A percentile compares a stretch with the other conserved stretches of the same genome.
Conservation (phyloP, 2,797 vertebrate species). For the Apodemus agrarius region DNA sequence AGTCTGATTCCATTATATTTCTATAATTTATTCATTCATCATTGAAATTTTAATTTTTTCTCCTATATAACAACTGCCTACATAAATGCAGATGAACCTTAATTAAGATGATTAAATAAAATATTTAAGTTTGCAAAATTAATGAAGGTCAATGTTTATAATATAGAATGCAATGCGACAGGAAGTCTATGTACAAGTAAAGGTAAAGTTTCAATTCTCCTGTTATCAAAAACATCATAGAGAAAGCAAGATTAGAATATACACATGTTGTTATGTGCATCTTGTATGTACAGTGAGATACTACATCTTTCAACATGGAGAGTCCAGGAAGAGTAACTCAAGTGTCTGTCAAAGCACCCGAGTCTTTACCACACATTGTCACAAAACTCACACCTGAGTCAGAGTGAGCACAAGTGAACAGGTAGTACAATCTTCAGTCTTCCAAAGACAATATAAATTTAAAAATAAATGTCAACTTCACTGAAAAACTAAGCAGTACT, state of each 20-base stretch:
- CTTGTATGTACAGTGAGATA: conserved; percentile 87
- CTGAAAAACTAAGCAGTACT: conserved; percentile 74
- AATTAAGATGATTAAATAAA: conserved; percentile 84
- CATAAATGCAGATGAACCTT: conserved; percentile 82
- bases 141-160: conserved; percentile 86
- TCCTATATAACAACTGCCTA: conserved; percentile 79
- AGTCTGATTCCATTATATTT: conserved; percentile 76
- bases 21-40: conserved; percentile 76
- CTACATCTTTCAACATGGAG: conserved; percentile 82
- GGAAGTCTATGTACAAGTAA: conserved; percentile 91
- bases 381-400: conserved; percentile 74
- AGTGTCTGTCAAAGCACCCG: conserved; percentile 82
- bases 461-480: conserved; percentile 71
- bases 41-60: conserved; percentile 69
- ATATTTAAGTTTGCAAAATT: conserved; percentile 86
- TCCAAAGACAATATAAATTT: conserved; percentile 68
- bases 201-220: conserved; percentile 85
- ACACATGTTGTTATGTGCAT: conserved; percentile 86
- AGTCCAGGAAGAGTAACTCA: conserved; percentile 81
- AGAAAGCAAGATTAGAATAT: conserved; percentile 87
- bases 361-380: too few relatives aligned
- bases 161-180: conserved; percentile 87
- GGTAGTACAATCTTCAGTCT: conserved; percentile 81
- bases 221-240: conserved; percentile 88
- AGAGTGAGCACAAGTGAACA: conserved; percentile 78